phyloP scores from a whole-genome alignment of 2,797 vertebrate genomes.

The Galaxias olidus region DNA sequence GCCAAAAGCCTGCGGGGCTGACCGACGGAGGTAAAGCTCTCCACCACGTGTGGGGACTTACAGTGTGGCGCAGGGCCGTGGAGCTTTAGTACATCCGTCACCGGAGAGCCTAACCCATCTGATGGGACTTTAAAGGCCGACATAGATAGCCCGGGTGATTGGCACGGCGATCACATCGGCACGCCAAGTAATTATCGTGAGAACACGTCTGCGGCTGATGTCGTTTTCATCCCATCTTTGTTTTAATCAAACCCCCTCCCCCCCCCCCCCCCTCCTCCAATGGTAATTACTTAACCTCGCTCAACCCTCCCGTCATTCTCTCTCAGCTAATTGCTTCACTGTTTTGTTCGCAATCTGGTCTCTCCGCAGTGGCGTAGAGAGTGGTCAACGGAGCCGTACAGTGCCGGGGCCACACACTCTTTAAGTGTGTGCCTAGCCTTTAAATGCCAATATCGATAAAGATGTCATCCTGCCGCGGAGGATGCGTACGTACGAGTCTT shows the following conservation, averaged over 20 bases:
- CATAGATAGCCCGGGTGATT: conserved; percentile 38
- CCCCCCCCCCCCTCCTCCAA: conserved; percentile 32
- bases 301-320: conserved; percentile 39
- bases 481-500: no score
- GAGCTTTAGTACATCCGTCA: conserved; percentile 27
- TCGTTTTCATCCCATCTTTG: conserved; percentile 41
- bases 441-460: conserved; percentile 54
- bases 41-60: conserved; percentile 35
- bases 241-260: conserved; percentile 39
- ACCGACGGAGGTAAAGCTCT: conserved; percentile 42
- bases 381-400: no score
- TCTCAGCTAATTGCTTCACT: conserved; percentile 47
- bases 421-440: conserved; percentile 18
- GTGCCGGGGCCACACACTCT: no score
- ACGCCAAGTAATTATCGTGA: conserved; percentile 57
- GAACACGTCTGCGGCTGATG: conserved; percentile 33
- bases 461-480: conserved; percentile 28
- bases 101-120: conserved; percentile 44
- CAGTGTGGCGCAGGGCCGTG: conserved; percentile 23
- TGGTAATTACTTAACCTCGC: conserved; percentile 54
- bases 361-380: conserved; percentile 10
- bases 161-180: conserved; percentile 54
- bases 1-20: conserved; percentile 45
- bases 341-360: conserved; percentile 24
- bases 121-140: conserved; percentile 44